phyloP scores from a whole-genome alignment of 2,888 invertebrate species.

The Eurois occulta region DNA sequence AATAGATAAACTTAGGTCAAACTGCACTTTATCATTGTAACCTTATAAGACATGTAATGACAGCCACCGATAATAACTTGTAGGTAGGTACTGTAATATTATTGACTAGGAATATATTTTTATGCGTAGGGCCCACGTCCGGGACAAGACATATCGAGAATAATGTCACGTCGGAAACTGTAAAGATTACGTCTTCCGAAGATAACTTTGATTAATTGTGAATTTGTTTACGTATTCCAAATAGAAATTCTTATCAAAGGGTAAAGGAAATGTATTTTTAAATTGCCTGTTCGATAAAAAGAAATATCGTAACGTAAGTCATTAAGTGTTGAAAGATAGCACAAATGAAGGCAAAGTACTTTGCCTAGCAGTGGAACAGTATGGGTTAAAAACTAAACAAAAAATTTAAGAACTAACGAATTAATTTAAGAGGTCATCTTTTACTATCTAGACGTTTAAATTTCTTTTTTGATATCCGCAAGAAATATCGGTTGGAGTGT shows the following conservation, averaged over 20 bases:
- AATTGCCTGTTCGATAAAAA: background rate
- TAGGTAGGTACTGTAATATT: background rate
- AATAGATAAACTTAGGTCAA: background rate
- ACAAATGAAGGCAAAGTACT: too few species aligned
- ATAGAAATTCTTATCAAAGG: slow-evolving; percentile 22
- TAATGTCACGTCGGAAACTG: background rate
- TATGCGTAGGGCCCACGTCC: background rate
- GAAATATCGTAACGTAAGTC: background rate
- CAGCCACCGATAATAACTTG: slow-evolving; percentile 1
- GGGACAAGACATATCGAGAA: background rate
- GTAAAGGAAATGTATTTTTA: background rate
- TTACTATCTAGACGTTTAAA: too few species aligned
- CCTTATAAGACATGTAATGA: background rate
- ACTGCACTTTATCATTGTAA: background rate
- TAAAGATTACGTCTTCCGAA: slow-evolving; percentile 16
- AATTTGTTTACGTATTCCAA: slow-evolving; percentile 31
- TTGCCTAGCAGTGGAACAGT: too few species aligned
- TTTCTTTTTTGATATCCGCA: too few species aligned
- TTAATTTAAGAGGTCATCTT: too few species aligned
- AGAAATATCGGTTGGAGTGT: too few species aligned
- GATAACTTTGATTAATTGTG: slow-evolving; percentile 27
- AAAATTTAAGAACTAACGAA: too few species aligned
- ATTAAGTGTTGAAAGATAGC: too few species aligned
- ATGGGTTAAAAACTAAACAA: too few species aligned
- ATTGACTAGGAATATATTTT: background rate